A percentile compares a stretch with the other conserved stretches of the same genome.
Conservation (phyloP, 1,140 invertebrate genomes). For the Leptinotarsa undecemlineata region DNA sequence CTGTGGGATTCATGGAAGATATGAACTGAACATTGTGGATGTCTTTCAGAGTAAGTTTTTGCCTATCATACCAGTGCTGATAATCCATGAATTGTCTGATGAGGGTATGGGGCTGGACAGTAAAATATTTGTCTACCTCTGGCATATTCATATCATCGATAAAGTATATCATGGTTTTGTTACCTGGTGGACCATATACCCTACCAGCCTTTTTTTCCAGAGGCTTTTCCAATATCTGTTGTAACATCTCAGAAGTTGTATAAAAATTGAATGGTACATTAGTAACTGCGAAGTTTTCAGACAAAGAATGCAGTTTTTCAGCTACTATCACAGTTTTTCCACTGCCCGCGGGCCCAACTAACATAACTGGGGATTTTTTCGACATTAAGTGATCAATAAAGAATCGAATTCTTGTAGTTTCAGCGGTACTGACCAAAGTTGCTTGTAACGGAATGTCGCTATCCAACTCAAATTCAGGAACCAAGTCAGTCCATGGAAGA, state of each 20-base stretch:
- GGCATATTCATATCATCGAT: constrained; percentile 98
- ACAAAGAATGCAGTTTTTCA: constrained; percentile 76
- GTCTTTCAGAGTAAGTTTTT: constrained; percentile 86
- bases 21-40: constrained; percentile 94
- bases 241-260: constrained; percentile 93
- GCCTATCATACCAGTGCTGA: constrained; percentile 89
- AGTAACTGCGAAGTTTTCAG: constrained; percentile 79
- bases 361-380: constrained; percentile 83
- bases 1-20: constrained; percentile 95
- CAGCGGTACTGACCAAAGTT: constrained; percentile 82
- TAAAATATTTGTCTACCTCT: constrained; percentile 92
- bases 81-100: constrained; percentile 95
- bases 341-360: constrained; percentile 85
- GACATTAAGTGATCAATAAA: constrained; percentile 87
- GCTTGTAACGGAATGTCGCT: constrained; percentile 79
- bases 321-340: constrained; percentile 87
- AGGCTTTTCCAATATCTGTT: constrained; percentile 88
- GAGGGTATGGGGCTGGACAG: constrained; percentile 92
- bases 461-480: constrained; percentile 79
- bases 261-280: constrained; percentile 96
- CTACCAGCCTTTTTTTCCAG: constrained; percentile 94
- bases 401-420: constrained; percentile 86
- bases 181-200: constrained; percentile 90
- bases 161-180: constrained; percentile 90
- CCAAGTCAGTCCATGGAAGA: constrained; percentile 80